Evolutionary conservation across 2,888 invertebrate genomes (phyloP).

Genomic region (Gibbula magus): DNA sequence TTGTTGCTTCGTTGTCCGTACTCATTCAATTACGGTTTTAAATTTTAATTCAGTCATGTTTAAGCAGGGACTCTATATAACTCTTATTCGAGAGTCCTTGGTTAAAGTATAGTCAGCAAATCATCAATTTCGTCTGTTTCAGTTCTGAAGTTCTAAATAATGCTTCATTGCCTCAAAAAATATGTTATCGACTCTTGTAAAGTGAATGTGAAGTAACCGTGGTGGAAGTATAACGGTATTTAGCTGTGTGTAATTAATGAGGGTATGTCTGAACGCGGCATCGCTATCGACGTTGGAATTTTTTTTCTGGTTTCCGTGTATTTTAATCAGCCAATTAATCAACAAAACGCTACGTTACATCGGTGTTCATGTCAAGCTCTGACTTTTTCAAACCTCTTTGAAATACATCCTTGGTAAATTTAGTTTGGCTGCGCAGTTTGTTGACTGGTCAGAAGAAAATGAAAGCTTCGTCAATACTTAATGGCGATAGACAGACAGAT

Average conservation of each 20-base stretch:
- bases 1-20: too few species aligned
- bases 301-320: neutral
- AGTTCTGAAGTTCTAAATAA: too few species aligned
- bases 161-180: too few species aligned
- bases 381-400: neutral
- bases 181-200: too few species aligned
- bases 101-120: too few species aligned
- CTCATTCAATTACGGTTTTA: too few species aligned
- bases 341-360: neutral
- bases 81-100: too few species aligned
- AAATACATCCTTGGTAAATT: neutral
- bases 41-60: too few species aligned
- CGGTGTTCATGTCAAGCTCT: neutral
- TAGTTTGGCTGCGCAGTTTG: neutral
- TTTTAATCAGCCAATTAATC: slow-evolving; percentile 7
- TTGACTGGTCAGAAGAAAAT: neutral
- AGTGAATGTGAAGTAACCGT: too few species aligned
- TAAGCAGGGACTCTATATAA: too few species aligned
- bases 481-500: neutral
- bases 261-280: neutral
- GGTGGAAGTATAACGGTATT: too few species aligned
- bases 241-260: neutral
- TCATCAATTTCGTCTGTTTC: too few species aligned
- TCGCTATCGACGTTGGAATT: neutral
- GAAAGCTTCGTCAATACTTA: neutral